These are phyloP conservation scores for Clupea harengus DNA, from an alignment of 2,113 vertebrate species.

Conservation along the genomic window DNA sequence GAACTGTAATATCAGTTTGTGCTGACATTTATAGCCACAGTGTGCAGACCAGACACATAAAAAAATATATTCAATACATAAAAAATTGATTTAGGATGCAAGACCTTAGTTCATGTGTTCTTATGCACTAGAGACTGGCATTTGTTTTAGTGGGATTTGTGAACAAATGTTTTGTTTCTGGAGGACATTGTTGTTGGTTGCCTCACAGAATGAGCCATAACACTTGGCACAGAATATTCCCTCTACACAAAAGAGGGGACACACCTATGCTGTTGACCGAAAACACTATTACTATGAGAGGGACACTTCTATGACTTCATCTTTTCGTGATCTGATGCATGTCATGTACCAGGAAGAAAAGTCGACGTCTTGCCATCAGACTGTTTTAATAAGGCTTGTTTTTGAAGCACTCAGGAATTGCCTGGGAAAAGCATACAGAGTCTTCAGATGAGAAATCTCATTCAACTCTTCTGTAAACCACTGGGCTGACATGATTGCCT, in stretches of 20 bases:
- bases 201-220: background rate
- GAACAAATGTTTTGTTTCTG: background rate
- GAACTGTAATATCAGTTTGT: background rate
- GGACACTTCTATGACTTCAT: background rate
- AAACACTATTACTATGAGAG: background rate
- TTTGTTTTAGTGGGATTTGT: background rate
- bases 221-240: background rate
- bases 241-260: background rate
- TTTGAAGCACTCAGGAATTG: background rate
- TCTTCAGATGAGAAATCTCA: background rate
- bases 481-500: constrained; percentile 6
- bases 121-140: background rate
- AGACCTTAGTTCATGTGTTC: background rate
- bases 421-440: background rate
- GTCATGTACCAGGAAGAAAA: background rate
- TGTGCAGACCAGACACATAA: background rate
- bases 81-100: background rate
- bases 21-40: background rate
- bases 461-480: background rate
- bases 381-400: background rate
- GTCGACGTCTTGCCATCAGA: background rate
- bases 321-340: background rate
- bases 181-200: background rate
- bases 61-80: background rate
- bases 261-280: background rate